Base-by-base conservation (phyloP, 2,888 invertebrate genomes). In the Digitonthophagus gazella region DNA sequence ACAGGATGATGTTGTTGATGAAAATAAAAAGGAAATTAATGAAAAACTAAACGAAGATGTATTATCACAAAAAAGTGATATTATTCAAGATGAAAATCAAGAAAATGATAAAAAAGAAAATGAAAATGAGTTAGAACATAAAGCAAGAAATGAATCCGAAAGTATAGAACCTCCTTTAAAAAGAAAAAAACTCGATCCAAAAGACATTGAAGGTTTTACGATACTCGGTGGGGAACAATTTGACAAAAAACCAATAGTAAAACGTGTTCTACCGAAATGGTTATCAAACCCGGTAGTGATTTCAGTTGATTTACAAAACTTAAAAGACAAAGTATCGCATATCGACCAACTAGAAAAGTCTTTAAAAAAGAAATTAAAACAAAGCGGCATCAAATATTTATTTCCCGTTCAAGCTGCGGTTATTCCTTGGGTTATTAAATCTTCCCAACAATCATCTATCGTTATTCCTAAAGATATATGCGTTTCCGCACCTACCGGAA, bases 401-500 rank as follows among this genome's bases (percentile, higher is more conserved):
- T 97, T 97, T 81, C 97, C 97, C 28, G 93, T 96, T 1, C 96
- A 96, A 85, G 87, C 87, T 63, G 85, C 87, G 78, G 89, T 94
- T 0, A 88, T 96, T 72, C 92, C 93, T 2, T 93, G 91, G 86
- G 84, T 96, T 65, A 79, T 94, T 28, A 82, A 88, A 75, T 87
- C 88, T 71, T 86, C 90, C 73, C 80, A 84, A 72, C 84, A 88
- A 73, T 85, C 89, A 68, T 79, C 84, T 76, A 84, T 86, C 20
- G 85, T 91, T 75, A 89, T 93, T 83, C 93, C 95, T 0, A 88
- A 91, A 74, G 98, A 99, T 82, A 86, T 97, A 66, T 98, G 98
- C 84, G 95, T 99, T 20, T 97, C 96, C 57, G 97, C 98, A 15
- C 97, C 98, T 0, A 98, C 98, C 1, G 98, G 97, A 15, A 97